These are phyloP conservation scores for Epinotia nisella DNA, from an alignment of 2,888 invertebrate genomes.

Conservation along the genomic window DNA sequence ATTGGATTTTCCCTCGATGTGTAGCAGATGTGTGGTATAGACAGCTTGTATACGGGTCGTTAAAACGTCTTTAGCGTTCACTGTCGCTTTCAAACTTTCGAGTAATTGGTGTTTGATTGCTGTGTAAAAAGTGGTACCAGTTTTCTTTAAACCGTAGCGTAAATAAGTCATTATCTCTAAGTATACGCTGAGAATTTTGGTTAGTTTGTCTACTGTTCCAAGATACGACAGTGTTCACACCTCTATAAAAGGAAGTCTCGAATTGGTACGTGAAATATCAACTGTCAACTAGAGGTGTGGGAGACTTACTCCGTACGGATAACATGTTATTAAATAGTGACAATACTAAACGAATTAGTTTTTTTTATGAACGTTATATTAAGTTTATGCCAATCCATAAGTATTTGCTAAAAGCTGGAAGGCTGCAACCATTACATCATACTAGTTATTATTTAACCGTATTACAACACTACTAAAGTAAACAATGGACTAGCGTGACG, in stretches of 20 bases:
- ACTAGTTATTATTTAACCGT: conserved; percentile 23
- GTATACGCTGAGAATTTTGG: background rate
- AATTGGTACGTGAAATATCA: background rate
- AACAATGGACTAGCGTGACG: conserved; percentile 44
- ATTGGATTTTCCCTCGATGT: conserved; percentile 42
- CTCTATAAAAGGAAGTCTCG: background rate
- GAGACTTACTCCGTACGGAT: too few relatives aligned
- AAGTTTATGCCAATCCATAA: background rate
- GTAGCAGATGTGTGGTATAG: conserved; percentile 28
- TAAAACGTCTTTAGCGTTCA: conserved; percentile 36
- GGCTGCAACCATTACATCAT: conserved; percentile 21
- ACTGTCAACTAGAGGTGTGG: background rate
- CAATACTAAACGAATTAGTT: too few relatives aligned
- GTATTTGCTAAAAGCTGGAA: background rate
- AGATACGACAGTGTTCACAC: too few relatives aligned
- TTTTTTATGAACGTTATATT: too few relatives aligned
- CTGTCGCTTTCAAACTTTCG: conserved; percentile 38
- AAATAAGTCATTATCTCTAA: conserved; percentile 19
- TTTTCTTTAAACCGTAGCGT: conserved; percentile 18
- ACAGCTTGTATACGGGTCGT: conserved; percentile 16
- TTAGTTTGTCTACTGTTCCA: too few relatives aligned
- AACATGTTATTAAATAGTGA: too few relatives aligned
- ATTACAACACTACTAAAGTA: conserved; percentile 31
- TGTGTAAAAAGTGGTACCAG: conserved; percentile 21
- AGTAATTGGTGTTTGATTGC: conserved; percentile 37